Percentiles rank a stretch among this genome's conserved stretches.
phyloP scores from a whole-genome alignment of 2,113 vertebrate species.

The Osmerus eperlanus region DNA sequence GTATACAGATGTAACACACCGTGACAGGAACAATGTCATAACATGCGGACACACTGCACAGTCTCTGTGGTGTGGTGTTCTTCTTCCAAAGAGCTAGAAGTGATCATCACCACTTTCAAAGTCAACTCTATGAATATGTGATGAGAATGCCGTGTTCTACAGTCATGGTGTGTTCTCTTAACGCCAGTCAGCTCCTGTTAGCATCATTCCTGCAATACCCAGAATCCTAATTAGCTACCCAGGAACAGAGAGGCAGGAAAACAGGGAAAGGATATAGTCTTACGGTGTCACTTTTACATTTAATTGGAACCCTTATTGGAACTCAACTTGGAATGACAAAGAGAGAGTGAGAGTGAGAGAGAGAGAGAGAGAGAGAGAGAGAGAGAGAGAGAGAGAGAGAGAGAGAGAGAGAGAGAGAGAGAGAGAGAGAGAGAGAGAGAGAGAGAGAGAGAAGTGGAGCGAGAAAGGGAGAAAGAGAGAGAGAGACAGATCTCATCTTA shows the following conservation, averaged over 20 bases:
- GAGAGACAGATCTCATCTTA: slow-evolving; percentile 5
- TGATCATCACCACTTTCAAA: neutral
- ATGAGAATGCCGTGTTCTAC: neutral
- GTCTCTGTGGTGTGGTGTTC: neutral
- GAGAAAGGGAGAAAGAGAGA: neutral
- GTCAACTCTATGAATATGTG: neutral
- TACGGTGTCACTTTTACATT: no score
- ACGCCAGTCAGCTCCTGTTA: no score
- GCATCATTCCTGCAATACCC: no score
- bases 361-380: neutral
- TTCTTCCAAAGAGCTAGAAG: neutral
- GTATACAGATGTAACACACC: neutral
- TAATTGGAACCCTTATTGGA: no score
- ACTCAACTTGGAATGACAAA: no score
- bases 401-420: neutral
- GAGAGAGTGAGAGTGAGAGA: neutral
- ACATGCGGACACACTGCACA: neutral
- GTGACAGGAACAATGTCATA: no score
- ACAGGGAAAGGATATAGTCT: no score
- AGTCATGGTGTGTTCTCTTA: neutral
- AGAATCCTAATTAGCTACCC: no score
- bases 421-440: no score
- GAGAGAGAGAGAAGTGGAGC: neutral
- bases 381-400: neutral
- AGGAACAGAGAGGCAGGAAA: no score